These are phyloP conservation scores for Heloderma charlesbogerti DNA, from an alignment of 2,113 vertebrate species.

Conservation along the genomic window DNA sequence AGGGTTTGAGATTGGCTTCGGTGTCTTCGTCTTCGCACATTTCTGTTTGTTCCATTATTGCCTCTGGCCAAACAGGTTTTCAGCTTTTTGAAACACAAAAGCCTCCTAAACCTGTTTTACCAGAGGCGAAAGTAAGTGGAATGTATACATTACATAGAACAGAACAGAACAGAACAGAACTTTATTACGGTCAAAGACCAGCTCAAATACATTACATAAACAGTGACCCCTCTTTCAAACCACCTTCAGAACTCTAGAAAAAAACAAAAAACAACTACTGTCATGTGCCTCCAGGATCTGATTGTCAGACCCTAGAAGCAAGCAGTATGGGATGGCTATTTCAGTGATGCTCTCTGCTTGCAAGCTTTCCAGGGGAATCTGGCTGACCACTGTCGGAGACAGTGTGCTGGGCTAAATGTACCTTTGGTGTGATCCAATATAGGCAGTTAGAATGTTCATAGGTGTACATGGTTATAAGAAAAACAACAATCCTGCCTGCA, in stretches of 20 bases:
- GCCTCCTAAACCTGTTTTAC: background rate
- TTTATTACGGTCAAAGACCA: no score
- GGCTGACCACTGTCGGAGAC: no score
- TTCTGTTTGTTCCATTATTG: background rate
- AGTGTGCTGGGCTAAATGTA: background rate
- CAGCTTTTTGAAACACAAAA: background rate
- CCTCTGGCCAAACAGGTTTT: background rate
- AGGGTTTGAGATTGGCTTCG: background rate
- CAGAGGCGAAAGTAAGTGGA: no score
- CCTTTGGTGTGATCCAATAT: background rate
- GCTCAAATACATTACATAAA: no score
- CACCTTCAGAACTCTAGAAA: background rate
- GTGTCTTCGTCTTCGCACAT: no score
- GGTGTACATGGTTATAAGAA: background rate
- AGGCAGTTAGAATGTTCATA: background rate
- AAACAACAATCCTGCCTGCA: background rate
- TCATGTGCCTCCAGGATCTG: background rate
- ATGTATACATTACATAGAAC: no score
- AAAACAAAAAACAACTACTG: no score
- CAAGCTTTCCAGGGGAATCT: background rate
- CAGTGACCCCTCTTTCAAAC: background rate
- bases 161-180: no score
- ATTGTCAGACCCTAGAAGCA: background rate
- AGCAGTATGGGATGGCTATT: background rate
- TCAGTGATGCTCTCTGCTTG: background rate